Conservation (phyloP, 2,797 vertebrate species). For the Spinus olivaceus region DNA sequence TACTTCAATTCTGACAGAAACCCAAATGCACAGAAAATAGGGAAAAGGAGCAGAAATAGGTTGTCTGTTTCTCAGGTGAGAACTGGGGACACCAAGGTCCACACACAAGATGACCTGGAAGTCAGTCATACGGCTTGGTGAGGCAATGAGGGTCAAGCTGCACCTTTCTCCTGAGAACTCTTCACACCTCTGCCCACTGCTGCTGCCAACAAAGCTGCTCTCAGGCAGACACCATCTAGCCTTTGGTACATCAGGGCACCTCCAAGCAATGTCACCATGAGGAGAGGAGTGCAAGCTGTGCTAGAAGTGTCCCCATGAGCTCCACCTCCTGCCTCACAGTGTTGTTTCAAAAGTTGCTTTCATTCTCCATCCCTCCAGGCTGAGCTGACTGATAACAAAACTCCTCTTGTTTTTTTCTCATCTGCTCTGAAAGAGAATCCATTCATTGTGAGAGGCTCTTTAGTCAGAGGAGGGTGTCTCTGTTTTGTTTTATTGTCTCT, state of each 20-base stretch:
- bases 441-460: slow-evolving; percentile 41
- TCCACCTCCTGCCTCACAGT: slow-evolving; percentile 25
- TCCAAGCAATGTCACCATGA: slow-evolving; percentile 23
- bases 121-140: neutral
- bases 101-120: neutral
- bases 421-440: slow-evolving; percentile 52
- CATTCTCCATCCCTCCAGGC: slow-evolving; percentile 52
- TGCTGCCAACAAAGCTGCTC: fast-evolving
- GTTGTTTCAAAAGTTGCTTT: slow-evolving; percentile 64
- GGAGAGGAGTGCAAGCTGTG: slow-evolving; percentile 70
- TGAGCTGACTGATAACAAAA: slow-evolving; percentile 55
- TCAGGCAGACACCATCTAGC: neutral
- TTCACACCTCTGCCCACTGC: neutral
- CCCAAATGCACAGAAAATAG: neutral
- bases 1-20: neutral
- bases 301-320: slow-evolving; percentile 63
- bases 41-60: neutral
- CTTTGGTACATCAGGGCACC: neutral
- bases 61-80: neutral
- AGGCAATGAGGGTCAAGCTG: fast-evolving
- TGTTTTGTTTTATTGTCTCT: slow-evolving; percentile 14
- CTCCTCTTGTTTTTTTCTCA: slow-evolving; percentile 56
- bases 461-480: slow-evolving; percentile 28
- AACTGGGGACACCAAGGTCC: neutral
- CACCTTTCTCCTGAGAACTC: neutral